These are phyloP conservation scores for Lottia scabra DNA, from an alignment of 2,888 invertebrate genomes.

Conservation along the genomic window DNA sequence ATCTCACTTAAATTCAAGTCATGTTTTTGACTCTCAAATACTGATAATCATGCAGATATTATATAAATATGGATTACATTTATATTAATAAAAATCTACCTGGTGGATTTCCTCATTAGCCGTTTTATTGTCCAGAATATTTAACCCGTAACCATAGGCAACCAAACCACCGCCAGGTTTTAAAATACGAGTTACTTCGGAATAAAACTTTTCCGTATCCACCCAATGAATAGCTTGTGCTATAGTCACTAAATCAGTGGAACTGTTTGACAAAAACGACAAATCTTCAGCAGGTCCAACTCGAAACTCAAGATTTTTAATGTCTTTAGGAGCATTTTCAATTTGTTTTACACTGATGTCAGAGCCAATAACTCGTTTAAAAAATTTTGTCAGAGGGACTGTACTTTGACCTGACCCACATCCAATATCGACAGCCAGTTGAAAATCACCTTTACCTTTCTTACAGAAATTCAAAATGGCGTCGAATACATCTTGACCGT, in stretches of 20 bases:
- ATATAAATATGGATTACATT: no score
- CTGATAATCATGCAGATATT: no score
- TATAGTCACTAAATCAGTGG: conserved; percentile 68
- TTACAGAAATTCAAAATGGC: conserved; percentile 42
- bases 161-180: conserved; percentile 68
- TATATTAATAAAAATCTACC: not conserved
- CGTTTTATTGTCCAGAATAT: conserved; percentile 32
- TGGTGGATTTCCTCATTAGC: conserved; percentile 26
- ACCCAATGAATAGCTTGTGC: conserved; percentile 71
- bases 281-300: conserved; percentile 68
- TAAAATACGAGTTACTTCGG: conserved; percentile 69
- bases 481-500: conserved; percentile 40
- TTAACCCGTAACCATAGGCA: conserved; percentile 51
- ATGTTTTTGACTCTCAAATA: no score
- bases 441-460: conserved; percentile 23
- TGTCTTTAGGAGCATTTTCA: conserved; percentile 56
- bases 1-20: no score
- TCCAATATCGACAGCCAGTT: conserved; percentile 71
- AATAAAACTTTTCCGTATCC: conserved; percentile 68
- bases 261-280: conserved; percentile 42
- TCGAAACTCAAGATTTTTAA: conserved; percentile 51
- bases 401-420: conserved; percentile 73
- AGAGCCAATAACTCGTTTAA: conserved; percentile 69
- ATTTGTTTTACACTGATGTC: conserved; percentile 70
- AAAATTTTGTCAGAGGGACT: conserved; percentile 67